Conservation (phyloP, 1,140 invertebrate species). For the Trinorchestia longiramus region DNA sequence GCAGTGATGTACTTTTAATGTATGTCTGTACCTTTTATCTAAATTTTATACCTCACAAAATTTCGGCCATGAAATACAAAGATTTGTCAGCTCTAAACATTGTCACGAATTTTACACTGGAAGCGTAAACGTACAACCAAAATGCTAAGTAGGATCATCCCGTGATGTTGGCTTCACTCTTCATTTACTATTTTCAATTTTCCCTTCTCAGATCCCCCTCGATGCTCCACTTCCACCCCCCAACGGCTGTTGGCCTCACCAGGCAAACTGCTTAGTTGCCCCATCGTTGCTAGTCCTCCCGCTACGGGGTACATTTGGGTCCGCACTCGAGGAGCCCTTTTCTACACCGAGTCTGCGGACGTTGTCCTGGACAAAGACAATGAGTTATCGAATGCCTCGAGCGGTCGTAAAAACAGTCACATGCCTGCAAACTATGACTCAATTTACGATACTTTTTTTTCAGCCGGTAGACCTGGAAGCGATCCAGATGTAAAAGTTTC, state of each 20-base stretch:
- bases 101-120: not conserved
- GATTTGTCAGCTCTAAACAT: not conserved
- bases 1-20: no score
- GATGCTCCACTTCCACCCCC: not conserved
- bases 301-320: slow-evolving; percentile 13
- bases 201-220: not conserved
- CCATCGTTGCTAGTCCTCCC: slow-evolving; percentile 1
- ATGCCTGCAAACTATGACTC: not conserved
- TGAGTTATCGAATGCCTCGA: not conserved
- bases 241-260: not conserved
- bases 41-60: not conserved
- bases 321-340: not conserved
- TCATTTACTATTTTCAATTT: no score
- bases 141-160: not conserved
- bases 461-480: not conserved
- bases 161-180: not conserved
- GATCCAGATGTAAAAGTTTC: not conserved
- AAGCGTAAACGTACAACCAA: not conserved
- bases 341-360: not conserved
- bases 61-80: not conserved
- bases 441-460: not conserved
- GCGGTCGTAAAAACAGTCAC: not conserved
- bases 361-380: not conserved
- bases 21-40: no score
- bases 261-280: not conserved